These are phyloP conservation scores for Amphipyra berbera DNA, from an alignment of 2,888 invertebrate genomes.

Conservation along the genomic window DNA sequence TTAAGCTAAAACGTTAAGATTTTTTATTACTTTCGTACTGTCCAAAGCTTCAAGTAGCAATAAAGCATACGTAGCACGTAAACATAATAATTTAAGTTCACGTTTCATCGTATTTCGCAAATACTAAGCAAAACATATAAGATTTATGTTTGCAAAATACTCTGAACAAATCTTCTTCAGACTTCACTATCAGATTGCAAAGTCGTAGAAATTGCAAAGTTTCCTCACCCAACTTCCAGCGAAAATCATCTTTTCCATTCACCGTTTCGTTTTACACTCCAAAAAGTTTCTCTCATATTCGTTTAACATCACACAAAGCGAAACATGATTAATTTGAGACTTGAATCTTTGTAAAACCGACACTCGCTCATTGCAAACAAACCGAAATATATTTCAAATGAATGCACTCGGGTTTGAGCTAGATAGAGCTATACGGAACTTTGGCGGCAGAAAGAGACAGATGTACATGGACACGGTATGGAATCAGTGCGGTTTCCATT, in stretches of 20 bases:
- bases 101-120: background rate
- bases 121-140: conserved; percentile 11
- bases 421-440: conserved; percentile 27
- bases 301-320: conserved; percentile 44
- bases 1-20: no score
- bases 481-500: conserved; percentile 67
- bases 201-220: conserved; percentile 37
- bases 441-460: conserved; percentile 33
- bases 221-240: conserved; percentile 14
- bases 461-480: conserved; percentile 51
- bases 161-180: conserved; percentile 21
- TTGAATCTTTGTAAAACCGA: conserved; percentile 44
- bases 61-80: background rate
- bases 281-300: conserved; percentile 41
- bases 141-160: conserved; percentile 30
- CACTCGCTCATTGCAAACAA: conserved; percentile 51
- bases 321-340: conserved; percentile 53
- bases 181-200: conserved; percentile 39
- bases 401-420: conserved; percentile 47
- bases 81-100: background rate
- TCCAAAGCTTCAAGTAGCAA: background rate
- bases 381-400: conserved; percentile 52
- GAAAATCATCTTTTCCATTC: conserved; percentile 45
- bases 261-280: conserved; percentile 37
- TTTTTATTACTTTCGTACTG: background rate